These are phyloP conservation scores for Acomys russatus DNA, from an alignment of 2,797 vertebrate species.

Conservation along the genomic window DNA sequence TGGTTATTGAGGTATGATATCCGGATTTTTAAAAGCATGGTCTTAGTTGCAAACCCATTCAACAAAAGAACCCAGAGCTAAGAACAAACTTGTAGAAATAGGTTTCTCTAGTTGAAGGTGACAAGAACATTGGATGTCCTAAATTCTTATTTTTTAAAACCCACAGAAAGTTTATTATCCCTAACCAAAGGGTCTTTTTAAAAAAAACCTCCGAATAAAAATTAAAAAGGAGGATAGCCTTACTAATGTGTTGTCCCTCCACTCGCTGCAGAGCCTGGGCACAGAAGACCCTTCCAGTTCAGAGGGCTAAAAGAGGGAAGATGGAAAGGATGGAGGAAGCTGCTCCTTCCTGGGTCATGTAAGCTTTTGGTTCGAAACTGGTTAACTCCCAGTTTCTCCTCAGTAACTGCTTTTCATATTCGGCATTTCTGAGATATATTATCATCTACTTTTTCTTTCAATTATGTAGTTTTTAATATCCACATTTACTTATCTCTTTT, in stretches of 20 bases:
- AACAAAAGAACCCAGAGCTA: not conserved
- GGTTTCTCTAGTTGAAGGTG: not conserved
- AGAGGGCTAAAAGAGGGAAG: not conserved
- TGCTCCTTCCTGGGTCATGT: not conserved
- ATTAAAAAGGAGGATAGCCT: not conserved
- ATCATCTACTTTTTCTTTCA: not conserved
- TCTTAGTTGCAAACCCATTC: conserved; percentile 11
- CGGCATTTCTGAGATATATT: not conserved
- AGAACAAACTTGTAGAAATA: not conserved
- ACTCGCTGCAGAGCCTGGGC: not conserved
- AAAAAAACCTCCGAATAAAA: not conserved
- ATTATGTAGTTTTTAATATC: not conserved
- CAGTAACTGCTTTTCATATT: not conserved
- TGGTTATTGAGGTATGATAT: not conserved
- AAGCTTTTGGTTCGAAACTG: not conserved
- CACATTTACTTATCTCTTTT: not conserved
- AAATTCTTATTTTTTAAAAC: not conserved
- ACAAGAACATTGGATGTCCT: not conserved
- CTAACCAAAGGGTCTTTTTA: not conserved
- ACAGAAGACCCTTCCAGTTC: not conserved
- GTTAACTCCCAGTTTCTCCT: not conserved
- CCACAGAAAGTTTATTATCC: not conserved
- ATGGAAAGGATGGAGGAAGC: not conserved
- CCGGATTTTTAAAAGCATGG: conserved; percentile 36
- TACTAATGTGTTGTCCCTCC: not conserved